phyloP scores from a whole-genome alignment of 2,113 vertebrate species.

The Pseudonaja textilis region DNA sequence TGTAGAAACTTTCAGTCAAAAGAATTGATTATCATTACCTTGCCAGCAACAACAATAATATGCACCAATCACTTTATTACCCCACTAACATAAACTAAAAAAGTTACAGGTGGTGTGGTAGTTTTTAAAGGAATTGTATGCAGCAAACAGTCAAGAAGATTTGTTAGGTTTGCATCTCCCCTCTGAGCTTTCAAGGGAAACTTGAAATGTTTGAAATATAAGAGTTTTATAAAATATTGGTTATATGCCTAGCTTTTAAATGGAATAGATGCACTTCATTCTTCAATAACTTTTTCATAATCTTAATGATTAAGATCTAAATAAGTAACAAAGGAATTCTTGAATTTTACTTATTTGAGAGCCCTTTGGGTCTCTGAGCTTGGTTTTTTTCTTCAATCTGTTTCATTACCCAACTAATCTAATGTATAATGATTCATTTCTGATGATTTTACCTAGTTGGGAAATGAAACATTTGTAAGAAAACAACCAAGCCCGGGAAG shows the following conservation, averaged over 20 bases:
- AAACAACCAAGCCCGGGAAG: too few species aligned
- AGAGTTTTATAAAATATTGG: neutral
- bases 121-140: neutral
- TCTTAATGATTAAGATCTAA: neutral
- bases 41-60: neutral
- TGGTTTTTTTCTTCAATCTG: too few species aligned
- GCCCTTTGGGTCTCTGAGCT: too few species aligned
- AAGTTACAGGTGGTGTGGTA: neutral
- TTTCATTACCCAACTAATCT: too few species aligned
- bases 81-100: neutral
- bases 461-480: too few species aligned
- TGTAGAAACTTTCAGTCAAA: neutral
- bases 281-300: neutral
- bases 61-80: neutral
- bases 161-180: neutral
- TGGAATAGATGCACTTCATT: neutral
- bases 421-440: too few species aligned
- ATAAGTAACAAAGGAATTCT: neutral
- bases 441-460: too few species aligned
- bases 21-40: neutral
- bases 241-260: neutral
- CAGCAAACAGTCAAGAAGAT: neutral
- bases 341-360: neutral
- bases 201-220: neutral
- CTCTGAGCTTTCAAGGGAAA: neutral